Base-by-base conservation (phyloP, 2,797 vertebrate genomes). In the Neosilurus mollespiculum region DNA sequence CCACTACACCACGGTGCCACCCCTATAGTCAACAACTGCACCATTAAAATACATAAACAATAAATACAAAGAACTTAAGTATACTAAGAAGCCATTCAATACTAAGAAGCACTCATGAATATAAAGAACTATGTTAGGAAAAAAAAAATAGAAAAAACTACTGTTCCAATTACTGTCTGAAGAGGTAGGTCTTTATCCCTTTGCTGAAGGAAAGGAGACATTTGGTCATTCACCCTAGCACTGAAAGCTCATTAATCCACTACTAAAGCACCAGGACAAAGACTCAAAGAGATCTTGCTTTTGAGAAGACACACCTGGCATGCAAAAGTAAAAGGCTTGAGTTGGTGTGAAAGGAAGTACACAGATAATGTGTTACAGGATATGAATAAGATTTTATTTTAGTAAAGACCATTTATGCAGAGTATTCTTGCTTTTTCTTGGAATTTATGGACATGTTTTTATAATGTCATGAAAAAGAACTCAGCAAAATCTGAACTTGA, bases 11-110 rank as follows among this genome's bases (percentile, higher is more conserved):
- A n/a, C n/a, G n/a, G n/a, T n/a, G n/a, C n/a, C n/a, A n/a, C n/a
- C n/a, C n/a, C n/a, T n/a, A n/a, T n/a, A n/a, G n/a, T n/a, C n/a
- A n/a, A n/a, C n/a, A n/a, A n/a, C n/a, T n/a, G n/a, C n/a, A n/a
- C n/a, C n/a, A n/a, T n/a, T n/a, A n/a, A 72, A 12, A 11, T 72
- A 22, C 70, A 72, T 72, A n/a, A n/a, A 71, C 20, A 49, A n/a
- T n/a, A n/a, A 43, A 51, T 51, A 51, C 37, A 70, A 70, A 20
- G 20, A 51, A 70, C 5, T 16, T 26, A 4, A 37, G 65, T 30
- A 66, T 66, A n/a, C 4, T 58, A 58, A 24, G 61, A 64, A 26
- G 11, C 11, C 61, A 24, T 24, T 4, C 61, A n/a, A n/a, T n/a
- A n/a, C n/a, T n/a, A n/a, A n/a, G n/a, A 64, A 24, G 24, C 22